These are phyloP conservation scores for Nerophis ophidion DNA, from an alignment of 2,113 vertebrate genomes.

Conservation along the genomic window DNA sequence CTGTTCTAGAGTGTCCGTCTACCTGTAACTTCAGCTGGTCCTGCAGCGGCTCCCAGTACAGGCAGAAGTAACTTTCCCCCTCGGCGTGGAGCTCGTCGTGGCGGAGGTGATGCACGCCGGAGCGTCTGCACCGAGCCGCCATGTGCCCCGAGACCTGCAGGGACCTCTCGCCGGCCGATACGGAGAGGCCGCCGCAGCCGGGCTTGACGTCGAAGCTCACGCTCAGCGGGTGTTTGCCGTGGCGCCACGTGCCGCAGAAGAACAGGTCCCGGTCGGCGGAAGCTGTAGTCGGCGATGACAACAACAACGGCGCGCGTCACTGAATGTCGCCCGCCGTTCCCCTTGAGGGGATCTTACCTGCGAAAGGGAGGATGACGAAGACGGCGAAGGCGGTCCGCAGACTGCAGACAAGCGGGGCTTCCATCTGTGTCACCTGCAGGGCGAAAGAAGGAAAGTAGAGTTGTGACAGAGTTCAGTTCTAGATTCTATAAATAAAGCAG, in stretches of 20 bases:
- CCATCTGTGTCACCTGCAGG: constrained; percentile 24
- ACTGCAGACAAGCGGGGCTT: neutral
- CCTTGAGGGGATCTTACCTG: constrained; percentile 29
- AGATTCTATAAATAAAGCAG: constrained; percentile 8
- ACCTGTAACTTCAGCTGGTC: constrained; percentile 59
- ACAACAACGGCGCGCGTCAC: neutral
- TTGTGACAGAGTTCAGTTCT: no score
- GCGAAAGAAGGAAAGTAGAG: constrained; percentile 12
- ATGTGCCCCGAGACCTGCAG: constrained; percentile 56
- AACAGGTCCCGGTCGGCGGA: constrained; percentile 35
- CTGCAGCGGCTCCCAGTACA: constrained; percentile 67
- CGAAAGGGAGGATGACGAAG: constrained; percentile 24
- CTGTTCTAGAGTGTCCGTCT: neutral
- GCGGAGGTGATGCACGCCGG: neutral
- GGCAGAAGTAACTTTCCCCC: constrained; percentile 31
- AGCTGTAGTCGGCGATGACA: constrained; percentile 23
- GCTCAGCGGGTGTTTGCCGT: neutral
- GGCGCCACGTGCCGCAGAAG: constrained; percentile 63
- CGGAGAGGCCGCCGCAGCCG: constrained; percentile 41
- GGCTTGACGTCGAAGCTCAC: constrained; percentile 40
- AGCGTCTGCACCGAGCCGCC: constrained; percentile 26
- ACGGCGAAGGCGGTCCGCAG: constrained; percentile 20
- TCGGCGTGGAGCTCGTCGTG: accelerated
- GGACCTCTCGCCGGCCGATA: constrained; percentile 54
- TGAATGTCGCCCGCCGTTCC: no score